These are phyloP conservation scores for Ametastegia equiseti DNA, from an alignment of 2,888 invertebrate genomes.

Conservation along the genomic window DNA sequence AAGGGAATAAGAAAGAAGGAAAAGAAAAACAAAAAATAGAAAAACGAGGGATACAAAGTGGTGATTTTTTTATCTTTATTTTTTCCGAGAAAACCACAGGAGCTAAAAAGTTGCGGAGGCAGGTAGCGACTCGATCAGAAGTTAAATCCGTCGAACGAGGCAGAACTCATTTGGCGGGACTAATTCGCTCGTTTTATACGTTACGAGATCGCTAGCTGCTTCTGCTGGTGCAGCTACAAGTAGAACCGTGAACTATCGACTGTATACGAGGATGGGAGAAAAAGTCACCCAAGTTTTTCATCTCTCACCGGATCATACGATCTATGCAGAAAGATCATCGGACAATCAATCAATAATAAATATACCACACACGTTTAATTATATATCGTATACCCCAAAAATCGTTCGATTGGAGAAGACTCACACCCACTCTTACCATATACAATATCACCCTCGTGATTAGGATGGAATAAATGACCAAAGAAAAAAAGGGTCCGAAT, in stretches of 20 bases:
- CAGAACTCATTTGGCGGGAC: slow-evolving; percentile 44
- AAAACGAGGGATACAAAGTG: background rate
- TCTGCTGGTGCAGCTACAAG: too few species aligned
- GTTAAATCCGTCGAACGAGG: slow-evolving; percentile 27
- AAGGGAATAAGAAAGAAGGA: background rate
- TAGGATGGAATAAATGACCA: background rate
- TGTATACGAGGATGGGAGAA: too few species aligned
- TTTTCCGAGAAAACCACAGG: background rate
- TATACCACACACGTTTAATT: background rate
- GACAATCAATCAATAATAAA: slow-evolving; percentile 13
- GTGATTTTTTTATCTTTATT: background rate
- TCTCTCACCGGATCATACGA: slow-evolving; percentile 10
- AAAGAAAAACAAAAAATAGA: background rate
- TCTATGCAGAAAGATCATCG: slow-evolving; percentile 20
- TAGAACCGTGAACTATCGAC: too few species aligned
- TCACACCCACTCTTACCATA: background rate
- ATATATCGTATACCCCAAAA: too few species aligned
- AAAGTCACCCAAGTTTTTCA: background rate
- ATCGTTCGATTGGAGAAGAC: too few species aligned
- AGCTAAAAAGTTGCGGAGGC: slow-evolving; percentile 19
- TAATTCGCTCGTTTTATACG: slow-evolving; percentile 33
- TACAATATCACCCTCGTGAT: background rate
- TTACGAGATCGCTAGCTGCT: too few species aligned
- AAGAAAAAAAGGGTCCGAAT: background rate
- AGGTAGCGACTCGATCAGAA: slow-evolving; percentile 21